phyloP scores from a whole-genome alignment of 1,140 invertebrate genomes.

The Rhagoletis zephyria region DNA sequence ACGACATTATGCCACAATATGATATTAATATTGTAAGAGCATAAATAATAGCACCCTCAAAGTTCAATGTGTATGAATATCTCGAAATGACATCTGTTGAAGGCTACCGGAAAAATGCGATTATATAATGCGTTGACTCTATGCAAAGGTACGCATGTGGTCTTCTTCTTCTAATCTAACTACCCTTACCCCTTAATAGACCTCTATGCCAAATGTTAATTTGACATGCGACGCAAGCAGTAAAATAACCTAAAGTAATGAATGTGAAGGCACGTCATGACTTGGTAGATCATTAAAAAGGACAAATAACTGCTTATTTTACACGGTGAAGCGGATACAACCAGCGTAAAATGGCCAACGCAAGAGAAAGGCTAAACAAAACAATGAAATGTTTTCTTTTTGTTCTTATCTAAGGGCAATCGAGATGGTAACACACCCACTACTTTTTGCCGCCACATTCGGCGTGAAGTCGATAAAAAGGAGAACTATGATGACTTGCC shows the following conservation, averaged over 20 bases:
- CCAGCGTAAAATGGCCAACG: neutral
- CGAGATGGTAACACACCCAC: neutral
- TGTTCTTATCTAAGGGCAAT: neutral
- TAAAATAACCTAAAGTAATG: neutral
- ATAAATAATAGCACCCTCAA: no score
- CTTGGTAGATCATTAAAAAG: neutral
- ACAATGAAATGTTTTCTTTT: neutral
- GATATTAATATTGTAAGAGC: no score
- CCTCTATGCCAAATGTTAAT: slow-evolving; percentile 24
- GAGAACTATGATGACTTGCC: neutral
- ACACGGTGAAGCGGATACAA: neutral
- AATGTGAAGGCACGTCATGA: neutral
- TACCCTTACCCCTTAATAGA: neutral
- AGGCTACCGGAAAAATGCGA: no score
- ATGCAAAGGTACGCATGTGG: no score
- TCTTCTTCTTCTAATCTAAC: neutral
- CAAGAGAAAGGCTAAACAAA: neutral
- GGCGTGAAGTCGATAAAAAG: neutral
- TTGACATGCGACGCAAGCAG: neutral
- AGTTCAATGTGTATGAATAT: no score
- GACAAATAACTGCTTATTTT: slow-evolving; percentile 30
- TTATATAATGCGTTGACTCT: no score
- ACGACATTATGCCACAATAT: no score
- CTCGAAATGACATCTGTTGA: no score
- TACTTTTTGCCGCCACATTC: neutral